A percentile compares a stretch with the other conserved stretches of the same genome.
Evolutionary conservation across 2,888 invertebrate species (phyloP).

Genomic region (Philereme transversata): DNA sequence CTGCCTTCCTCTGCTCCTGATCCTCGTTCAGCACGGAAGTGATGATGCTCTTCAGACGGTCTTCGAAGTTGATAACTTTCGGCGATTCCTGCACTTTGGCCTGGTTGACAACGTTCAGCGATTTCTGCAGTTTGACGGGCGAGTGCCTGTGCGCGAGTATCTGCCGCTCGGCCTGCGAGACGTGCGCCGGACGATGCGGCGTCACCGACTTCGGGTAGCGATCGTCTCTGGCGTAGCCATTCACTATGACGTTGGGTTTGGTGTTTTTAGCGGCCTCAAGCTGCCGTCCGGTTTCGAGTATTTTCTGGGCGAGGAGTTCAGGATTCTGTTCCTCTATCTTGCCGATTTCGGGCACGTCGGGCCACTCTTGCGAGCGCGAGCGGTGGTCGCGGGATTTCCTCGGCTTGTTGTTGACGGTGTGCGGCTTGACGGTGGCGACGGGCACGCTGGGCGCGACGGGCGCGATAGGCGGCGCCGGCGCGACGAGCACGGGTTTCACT

Average conservation of each 20-base stretch:
- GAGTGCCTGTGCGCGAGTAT: slow-evolving; percentile 50
- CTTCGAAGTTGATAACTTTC: slow-evolving; percentile 91
- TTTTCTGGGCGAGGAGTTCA: slow-evolving; percentile 94
- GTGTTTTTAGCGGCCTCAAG: slow-evolving; percentile 91
- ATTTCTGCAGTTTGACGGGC: slow-evolving; percentile 69
- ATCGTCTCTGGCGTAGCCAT: slow-evolving; percentile 69
- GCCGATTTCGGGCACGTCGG: slow-evolving; percentile 94
- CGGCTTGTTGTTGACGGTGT: slow-evolving; percentile 75
- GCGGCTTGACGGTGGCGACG: slow-evolving; percentile 75
- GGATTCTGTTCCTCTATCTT: slow-evolving; percentile 97
- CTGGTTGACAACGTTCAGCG: slow-evolving; percentile 65
- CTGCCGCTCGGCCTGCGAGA: slow-evolving; percentile 27
- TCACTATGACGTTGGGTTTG: slow-evolving; percentile 72
- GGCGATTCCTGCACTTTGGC: slow-evolving; percentile 90
- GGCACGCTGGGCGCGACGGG: slow-evolving; percentile 25
- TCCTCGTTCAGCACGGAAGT: slow-evolving; percentile 94
- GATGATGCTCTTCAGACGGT: slow-evolving; percentile 93
- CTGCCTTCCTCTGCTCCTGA: slow-evolving; percentile 77
- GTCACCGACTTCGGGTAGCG: slow-evolving; percentile 51
- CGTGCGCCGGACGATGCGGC: slow-evolving; percentile 53
- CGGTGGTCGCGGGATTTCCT: slow-evolving; percentile 87
- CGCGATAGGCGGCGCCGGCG: slow-evolving; percentile 7
- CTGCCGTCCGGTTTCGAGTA: slow-evolving; percentile 94
- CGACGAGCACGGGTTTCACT: slow-evolving; percentile 71
- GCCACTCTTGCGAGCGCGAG: slow-evolving; percentile 95